phyloP scores from a whole-genome alignment of 2,113 vertebrate genomes.

The Rhinolophus ferrumequinum region DNA sequence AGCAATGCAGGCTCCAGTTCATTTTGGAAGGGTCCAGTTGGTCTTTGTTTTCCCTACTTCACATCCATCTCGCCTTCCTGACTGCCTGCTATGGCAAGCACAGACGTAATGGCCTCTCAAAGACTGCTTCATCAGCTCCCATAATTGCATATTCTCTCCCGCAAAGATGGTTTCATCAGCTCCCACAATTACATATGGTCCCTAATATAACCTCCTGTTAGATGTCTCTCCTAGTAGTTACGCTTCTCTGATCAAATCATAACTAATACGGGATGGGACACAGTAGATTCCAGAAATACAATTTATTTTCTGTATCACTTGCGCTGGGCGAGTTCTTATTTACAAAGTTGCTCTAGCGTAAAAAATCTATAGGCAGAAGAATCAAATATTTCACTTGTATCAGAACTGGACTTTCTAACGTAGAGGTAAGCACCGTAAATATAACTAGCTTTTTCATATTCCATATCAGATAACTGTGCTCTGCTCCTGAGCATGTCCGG shows the following conservation, averaged over 20 bases:
- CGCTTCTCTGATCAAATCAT: not conserved
- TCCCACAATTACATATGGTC: not conserved
- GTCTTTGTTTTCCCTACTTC: not conserved
- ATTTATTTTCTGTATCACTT: not conserved
- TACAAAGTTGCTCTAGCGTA: not conserved
- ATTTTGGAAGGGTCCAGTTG: not conserved
- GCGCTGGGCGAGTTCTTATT: not conserved
- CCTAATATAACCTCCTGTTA: not conserved
- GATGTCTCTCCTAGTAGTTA: not conserved
- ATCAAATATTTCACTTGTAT: not conserved
- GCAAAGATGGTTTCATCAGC: not conserved
- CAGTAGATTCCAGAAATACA: not conserved
- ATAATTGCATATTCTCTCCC: not conserved
- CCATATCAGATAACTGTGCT: not conserved
- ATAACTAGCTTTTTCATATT: not conserved
- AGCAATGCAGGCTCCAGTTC: not conserved
- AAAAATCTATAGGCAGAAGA: not conserved
- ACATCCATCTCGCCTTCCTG: not conserved
- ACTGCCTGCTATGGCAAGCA: not conserved
- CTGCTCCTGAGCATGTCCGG: not conserved
- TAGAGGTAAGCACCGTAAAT: not conserved
- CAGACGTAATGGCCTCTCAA: not conserved
- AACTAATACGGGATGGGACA: no score
- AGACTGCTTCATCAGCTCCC: not conserved
- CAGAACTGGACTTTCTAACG: not conserved